Conservation (phyloP, 2,888 invertebrate species). For the Diogma glabrata region DNA sequence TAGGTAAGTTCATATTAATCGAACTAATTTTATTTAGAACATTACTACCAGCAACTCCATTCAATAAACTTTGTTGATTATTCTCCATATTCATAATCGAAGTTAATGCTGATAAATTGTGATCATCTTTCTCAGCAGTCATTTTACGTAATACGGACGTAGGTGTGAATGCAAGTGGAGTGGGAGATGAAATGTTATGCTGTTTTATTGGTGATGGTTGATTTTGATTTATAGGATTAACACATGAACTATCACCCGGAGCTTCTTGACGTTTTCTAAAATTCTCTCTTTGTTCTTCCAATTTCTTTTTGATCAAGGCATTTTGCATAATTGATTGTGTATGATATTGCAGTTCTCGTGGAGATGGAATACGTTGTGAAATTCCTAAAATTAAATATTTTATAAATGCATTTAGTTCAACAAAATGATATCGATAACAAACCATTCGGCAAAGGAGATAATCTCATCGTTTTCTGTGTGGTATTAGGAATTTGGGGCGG, state of each 20-base stretch:
- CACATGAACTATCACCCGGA: slow-evolving; percentile 19
- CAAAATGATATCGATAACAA: slow-evolving; percentile 20
- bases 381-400: slow-evolving; percentile 41
- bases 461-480: slow-evolving; percentile 41
- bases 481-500: background rate
- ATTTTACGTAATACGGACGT: slow-evolving; percentile 89
- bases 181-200: slow-evolving; percentile 39
- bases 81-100: slow-evolving; percentile 1
- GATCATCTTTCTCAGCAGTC: slow-evolving; percentile 78
- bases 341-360: slow-evolving; percentile 72
- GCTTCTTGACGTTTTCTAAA: slow-evolving; percentile 67
- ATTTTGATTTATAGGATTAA: slow-evolving; percentile 11
- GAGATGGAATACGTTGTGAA: slow-evolving; percentile 65
- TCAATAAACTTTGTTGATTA: slow-evolving; percentile 15
- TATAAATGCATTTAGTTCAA: too few species aligned
- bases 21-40: slow-evolving; percentile 24
- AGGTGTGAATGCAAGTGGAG: slow-evolving; percentile 80
- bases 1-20: slow-evolving; percentile 20
- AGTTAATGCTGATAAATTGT: background rate
- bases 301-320: slow-evolving; percentile 76
- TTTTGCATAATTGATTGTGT: slow-evolving; percentile 79
- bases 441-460: slow-evolving; percentile 54
- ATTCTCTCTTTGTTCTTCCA: slow-evolving; percentile 79
- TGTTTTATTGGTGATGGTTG: slow-evolving; percentile 3
- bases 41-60: background rate